These are phyloP conservation scores for Orchestes rusci DNA, from an alignment of 2,888 invertebrate genomes.

Conservation along the genomic window DNA sequence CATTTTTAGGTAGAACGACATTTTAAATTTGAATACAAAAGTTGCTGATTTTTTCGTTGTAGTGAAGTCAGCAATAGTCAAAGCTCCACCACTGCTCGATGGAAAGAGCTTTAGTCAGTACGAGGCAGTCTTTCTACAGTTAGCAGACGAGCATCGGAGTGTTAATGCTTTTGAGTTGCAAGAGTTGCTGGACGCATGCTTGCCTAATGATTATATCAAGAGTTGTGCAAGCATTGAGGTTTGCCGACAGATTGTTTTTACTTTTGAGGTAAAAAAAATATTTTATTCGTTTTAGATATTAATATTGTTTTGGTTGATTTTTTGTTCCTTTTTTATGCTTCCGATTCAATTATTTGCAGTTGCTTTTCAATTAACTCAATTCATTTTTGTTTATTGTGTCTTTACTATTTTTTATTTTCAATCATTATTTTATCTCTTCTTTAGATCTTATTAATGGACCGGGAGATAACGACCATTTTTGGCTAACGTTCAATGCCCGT, in stretches of 20 bases:
- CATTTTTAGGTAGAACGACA: constrained; percentile 50
- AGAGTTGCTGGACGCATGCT: constrained; percentile 80
- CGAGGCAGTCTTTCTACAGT: constrained; percentile 80
- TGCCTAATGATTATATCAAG: constrained; percentile 91
- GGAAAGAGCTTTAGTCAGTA: constrained; percentile 75
- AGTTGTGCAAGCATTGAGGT: constrained; percentile 90
- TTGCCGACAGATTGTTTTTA: constrained; percentile 80
- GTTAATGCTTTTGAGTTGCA: constrained; percentile 88
- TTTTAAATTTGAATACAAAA: neutral
- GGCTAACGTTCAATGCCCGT: no score
- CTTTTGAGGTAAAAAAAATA: constrained; percentile 72
- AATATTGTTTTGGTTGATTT: no score
- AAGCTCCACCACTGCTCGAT: constrained; percentile 62
- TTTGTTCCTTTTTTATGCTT: no score
- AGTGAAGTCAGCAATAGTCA: constrained; percentile 63
- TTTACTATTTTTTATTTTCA: no score
- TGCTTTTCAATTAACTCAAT: no score
- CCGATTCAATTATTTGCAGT: no score
- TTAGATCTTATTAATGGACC: no score
- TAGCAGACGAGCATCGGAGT: constrained; percentile 85
- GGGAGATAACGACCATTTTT: no score
- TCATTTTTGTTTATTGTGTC: no score
- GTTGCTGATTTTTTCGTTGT: constrained; percentile 7
- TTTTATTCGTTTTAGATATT: no score
- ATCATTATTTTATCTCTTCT: no score